Conservation (phyloP, 1,140 invertebrate genomes). For the Drosophila suzukii region DNA sequence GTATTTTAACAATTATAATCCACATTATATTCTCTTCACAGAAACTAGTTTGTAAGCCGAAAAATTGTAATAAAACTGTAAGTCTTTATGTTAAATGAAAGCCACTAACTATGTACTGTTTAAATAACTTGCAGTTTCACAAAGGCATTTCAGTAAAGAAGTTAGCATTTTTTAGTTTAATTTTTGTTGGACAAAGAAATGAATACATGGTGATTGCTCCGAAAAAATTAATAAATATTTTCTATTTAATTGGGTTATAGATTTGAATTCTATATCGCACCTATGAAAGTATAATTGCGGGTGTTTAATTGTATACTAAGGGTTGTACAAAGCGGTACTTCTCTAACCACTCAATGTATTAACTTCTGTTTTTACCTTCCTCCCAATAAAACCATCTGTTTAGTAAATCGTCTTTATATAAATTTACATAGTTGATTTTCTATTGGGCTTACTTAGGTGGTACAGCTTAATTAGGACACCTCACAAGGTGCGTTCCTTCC, state of each 20-base stretch:
- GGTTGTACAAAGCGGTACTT: too few species aligned
- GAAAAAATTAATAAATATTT: too few species aligned
- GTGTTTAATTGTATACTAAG: too few species aligned
- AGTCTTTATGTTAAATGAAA: slow-evolving; percentile 10
- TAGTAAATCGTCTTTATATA: slow-evolving; percentile 29
- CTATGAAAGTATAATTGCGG: too few species aligned
- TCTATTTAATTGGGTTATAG: too few species aligned
- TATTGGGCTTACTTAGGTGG: slow-evolving; percentile 25
- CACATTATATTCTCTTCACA: slow-evolving; percentile 44
- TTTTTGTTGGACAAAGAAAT: not conserved
- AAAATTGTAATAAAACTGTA: slow-evolving; percentile 46
- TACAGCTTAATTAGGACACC: slow-evolving; percentile 32
- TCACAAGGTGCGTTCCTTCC: not conserved
- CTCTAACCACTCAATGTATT: not conserved
- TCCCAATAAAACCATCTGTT: not conserved
- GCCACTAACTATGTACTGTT: not conserved
- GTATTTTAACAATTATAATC: slow-evolving; percentile 53
- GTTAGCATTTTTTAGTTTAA: not conserved
- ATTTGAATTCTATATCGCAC: too few species aligned
- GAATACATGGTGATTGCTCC: not conserved
- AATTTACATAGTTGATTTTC: slow-evolving; percentile 16
- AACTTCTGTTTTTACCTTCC: not conserved
- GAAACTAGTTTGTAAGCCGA: slow-evolving; percentile 41
- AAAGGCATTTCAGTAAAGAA: not conserved
- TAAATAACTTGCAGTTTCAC: not conserved